Percentiles rank a stretch among this genome's conserved stretches.
Evolutionary conservation across 2,888 invertebrate genomes (phyloP).

Genomic region (Protonemura montana): DNA sequence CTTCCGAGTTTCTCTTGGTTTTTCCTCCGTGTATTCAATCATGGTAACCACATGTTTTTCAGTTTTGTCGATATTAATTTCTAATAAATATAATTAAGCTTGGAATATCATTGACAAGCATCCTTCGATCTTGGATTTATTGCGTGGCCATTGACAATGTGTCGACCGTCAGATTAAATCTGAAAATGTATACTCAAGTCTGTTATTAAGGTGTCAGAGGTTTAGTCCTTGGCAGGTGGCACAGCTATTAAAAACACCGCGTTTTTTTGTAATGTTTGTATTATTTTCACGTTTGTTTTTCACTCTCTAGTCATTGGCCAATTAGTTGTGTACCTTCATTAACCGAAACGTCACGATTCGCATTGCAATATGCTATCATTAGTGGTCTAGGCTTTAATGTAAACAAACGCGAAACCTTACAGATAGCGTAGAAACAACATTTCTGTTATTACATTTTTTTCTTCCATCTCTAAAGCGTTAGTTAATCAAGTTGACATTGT

Average conservation of each 20-base stretch:
- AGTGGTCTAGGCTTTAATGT: not conserved
- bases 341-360: not conserved
- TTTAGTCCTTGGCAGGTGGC: not conserved
- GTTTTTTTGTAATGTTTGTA: not conserved
- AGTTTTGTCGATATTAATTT: not conserved
- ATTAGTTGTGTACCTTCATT: not conserved
- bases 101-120: not conserved
- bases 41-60: not conserved
- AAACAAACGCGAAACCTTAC: no score
- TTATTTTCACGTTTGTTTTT: slow-evolving; percentile 4
- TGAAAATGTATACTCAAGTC: not conserved
- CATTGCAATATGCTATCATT: not conserved
- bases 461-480: no score
- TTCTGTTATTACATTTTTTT: no score
- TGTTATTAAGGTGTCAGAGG: not conserved
- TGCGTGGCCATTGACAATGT: not conserved
- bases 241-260: not conserved
- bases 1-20: not conserved
- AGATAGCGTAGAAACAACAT: no score
- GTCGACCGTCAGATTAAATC: not conserved
- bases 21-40: not conserved
- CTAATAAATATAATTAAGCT: not conserved
- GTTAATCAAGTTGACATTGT: no score
- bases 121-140: not conserved
- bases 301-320: not conserved